Evolutionary conservation across 2,797 vertebrate genomes (phyloP), one percentile per base, ranked within the genome.

Genomic region (Gymnopithys bicolor): DNA sequence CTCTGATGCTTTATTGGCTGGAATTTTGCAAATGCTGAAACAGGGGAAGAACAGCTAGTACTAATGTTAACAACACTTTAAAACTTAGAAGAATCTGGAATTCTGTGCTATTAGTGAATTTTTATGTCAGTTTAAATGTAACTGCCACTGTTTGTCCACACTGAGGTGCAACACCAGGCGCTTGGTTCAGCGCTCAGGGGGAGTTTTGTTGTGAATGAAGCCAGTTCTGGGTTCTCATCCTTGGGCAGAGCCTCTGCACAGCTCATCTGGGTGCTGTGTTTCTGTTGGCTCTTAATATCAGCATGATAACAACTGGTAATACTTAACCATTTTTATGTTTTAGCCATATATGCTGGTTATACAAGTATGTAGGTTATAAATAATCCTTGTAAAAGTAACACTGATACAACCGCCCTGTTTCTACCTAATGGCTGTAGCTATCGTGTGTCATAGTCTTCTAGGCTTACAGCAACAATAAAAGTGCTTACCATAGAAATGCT

Each of bases 141-240:
- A 22, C 15, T 59, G 24, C n/a, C 60, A 6, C 1, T 5, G 18
- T 48, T 89, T 58, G 19, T 73, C 15, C 10, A 32, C 1, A 0
- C 14, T 25, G 49, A 81, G 25, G 21, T 45, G 60, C 0, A 2
- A 48, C 52, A 51, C 9, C 28, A 33, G 25, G 16, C 39, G 17
- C n/a, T 56, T 5, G 5, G 45, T 43, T 83, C 62, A 70, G 35
- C 0, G 0, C 35, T 32, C 7, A 7, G 24, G 6, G 37, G 19
- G 32, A 13, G 28, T 71, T 74, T 75, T 70, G 32, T 60, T 4
- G 2, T 71, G 23, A 70, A 80, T 71, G 23, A 70, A 80, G 37
- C 15, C 35, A 28, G 4, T 45, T 80, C 52, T 68, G 33, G 7
- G 10, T 62, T 69, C 25, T n/a, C 1, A 1, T 68, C 16, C 33